Evolutionary conservation across 2,888 invertebrate genomes (phyloP).

Genomic region (Augochlorella aurata): DNA sequence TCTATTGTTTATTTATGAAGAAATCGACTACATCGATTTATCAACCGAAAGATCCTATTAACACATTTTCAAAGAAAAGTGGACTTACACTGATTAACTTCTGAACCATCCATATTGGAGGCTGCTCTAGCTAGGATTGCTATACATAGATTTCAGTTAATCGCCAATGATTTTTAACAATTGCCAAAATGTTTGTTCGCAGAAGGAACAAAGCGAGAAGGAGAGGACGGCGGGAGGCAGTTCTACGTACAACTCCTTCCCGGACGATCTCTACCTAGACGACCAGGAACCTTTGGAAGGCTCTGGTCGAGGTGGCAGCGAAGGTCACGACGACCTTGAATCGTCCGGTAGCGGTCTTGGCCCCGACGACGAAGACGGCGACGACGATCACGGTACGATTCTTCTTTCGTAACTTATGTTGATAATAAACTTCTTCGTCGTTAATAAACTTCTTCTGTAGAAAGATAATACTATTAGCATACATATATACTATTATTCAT

Average conservation of each 20-base stretch:
- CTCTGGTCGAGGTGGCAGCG: slow-evolving; percentile 86
- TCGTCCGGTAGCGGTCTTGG: slow-evolving; percentile 94
- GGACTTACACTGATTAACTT: too few species aligned
- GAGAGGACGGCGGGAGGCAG: slow-evolving; percentile 78
- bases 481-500: too few species aligned
- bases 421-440: too few species aligned
- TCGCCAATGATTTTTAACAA: background rate
- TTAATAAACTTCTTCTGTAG: too few species aligned
- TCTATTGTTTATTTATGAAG: too few species aligned
- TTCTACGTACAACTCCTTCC: slow-evolving; percentile 82
- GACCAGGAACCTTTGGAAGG: slow-evolving; percentile 89
- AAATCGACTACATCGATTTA: too few species aligned
- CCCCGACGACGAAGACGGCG: slow-evolving; percentile 90
- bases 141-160: background rate
- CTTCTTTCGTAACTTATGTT: background rate
- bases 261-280: slow-evolving; percentile 89
- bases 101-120: too few species aligned
- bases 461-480: too few species aligned
- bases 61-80: too few species aligned
- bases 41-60: too few species aligned
- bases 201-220: slow-evolving; percentile 77
- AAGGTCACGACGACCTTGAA: slow-evolving; percentile 90
- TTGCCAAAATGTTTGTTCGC: slow-evolving; percentile 33
- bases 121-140: too few species aligned
- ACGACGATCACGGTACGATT: slow-evolving; percentile 75